Percentiles rank a stretch among this genome's conserved stretches.
Conservation (phyloP, 2,888 invertebrate species). For the Heliconius aoede region DNA sequence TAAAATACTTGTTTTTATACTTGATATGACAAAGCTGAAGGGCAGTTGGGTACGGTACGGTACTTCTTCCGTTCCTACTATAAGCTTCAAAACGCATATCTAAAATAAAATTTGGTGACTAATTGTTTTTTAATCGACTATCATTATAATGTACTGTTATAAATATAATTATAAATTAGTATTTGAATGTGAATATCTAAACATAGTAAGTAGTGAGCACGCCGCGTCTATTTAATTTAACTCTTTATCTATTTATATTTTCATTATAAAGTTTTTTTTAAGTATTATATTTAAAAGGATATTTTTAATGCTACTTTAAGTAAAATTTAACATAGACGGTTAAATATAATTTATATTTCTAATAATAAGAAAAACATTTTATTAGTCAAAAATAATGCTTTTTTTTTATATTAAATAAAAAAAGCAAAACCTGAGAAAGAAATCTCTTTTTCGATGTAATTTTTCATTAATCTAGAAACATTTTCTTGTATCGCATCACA, state of each 20-base stretch:
- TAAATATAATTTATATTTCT: too few species aligned
- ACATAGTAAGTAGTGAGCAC: constrained; percentile 25
- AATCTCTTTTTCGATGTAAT: too few species aligned
- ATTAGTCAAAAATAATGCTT: too few species aligned
- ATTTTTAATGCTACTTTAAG: not conserved
- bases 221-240: not conserved
- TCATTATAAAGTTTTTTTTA: not conserved
- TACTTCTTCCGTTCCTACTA: not conserved
- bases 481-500: too few species aligned
- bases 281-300: not conserved
- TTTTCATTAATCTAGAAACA: too few species aligned
- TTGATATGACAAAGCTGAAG: not conserved
- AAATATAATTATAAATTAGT: constrained; percentile 31
- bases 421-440: too few species aligned
- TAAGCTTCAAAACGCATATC: constrained; percentile 14
- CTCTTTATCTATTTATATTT: not conserved
- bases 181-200: constrained; percentile 36
- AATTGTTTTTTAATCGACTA: constrained; percentile 32
- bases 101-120: constrained; percentile 16
- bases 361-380: too few species aligned
- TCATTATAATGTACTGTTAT: constrained; percentile 30
- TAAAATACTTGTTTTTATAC: not conserved
- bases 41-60: too few species aligned
- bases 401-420: too few species aligned
- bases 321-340: not conserved